Percentiles rank a stretch among this genome's conserved stretches.
These are phyloP conservation scores for Palythoa heliodiscus DNA, from an alignment of 92 coral and sea anemone species.

Conservation along the genomic window DNA sequence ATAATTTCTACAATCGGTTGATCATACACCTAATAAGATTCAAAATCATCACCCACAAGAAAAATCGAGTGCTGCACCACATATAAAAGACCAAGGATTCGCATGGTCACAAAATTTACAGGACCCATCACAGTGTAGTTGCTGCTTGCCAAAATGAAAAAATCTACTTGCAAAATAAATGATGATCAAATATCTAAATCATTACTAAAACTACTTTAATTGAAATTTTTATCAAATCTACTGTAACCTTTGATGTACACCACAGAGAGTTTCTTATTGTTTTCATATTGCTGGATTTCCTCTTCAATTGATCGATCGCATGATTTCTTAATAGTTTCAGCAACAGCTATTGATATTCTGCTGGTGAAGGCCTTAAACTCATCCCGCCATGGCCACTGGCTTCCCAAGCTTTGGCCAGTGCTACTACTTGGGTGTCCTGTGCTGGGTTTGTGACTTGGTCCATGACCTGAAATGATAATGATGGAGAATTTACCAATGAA, in stretches of 20 bases:
- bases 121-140: too few relatives aligned
- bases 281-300: slow-evolving; percentile 53
- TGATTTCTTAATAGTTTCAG: slow-evolving; percentile 66
- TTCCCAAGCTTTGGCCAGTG: slow-evolving; percentile 38
- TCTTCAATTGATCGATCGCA: slow-evolving; percentile 69
- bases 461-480: slow-evolving; percentile 30
- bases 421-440: slow-evolving; percentile 46
- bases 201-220: neutral
- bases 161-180: neutral
- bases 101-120: too few relatives aligned
- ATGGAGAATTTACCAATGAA: neutral
- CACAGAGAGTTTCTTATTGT: slow-evolving; percentile 55
- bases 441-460: slow-evolving; percentile 41
- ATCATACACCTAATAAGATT: too few relatives aligned
- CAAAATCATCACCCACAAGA: too few relatives aligned
- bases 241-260: slow-evolving; percentile 67
- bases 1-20: too few relatives aligned
- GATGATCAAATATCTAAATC: neutral
- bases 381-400: slow-evolving; percentile 83
- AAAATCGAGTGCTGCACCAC: too few relatives aligned
- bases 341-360: slow-evolving; percentile 73
- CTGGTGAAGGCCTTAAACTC: slow-evolving; percentile 79
- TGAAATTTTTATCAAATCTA: neutral
- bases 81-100: too few relatives aligned
- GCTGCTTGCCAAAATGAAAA: too few relatives aligned